phyloP scores from a whole-genome alignment of 2,797 vertebrate species.

The Staurois parvus region DNA sequence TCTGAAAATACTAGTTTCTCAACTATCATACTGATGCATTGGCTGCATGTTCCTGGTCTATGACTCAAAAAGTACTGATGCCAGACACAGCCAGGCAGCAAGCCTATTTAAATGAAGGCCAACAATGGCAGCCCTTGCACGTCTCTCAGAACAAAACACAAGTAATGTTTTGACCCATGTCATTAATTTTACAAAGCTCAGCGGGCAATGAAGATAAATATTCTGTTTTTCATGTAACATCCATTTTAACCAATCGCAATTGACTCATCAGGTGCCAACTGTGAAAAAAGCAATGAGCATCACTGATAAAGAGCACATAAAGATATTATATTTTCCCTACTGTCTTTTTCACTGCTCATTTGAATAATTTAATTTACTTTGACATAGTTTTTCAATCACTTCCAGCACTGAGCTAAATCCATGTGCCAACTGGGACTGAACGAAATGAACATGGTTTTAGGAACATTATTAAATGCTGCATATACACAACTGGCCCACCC shows the following conservation, averaged over 20 bases:
- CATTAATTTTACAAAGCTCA: not conserved
- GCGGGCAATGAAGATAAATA: not conserved
- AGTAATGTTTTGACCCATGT: too few relatives aligned
- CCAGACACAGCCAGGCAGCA: too few relatives aligned
- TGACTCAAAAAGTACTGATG: too few relatives aligned
- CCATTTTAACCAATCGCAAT: not conserved
- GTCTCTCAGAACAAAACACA: too few relatives aligned
- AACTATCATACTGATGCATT: too few relatives aligned
- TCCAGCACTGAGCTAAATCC: not conserved
- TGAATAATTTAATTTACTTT: not conserved
- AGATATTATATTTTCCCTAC: not conserved
- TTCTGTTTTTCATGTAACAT: not conserved
- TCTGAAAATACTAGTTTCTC: too few relatives aligned
- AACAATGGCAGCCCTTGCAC: too few relatives aligned
- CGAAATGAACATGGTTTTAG: not conserved
- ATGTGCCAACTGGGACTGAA: not conserved
- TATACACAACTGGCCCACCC: conserved; percentile 9
- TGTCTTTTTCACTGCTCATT: not conserved
- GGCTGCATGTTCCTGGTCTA: too few relatives aligned
- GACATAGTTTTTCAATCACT: not conserved
- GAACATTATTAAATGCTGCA: not conserved
- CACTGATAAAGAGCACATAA: too few relatives aligned
- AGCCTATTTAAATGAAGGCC: too few relatives aligned
- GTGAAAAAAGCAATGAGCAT: too few relatives aligned
- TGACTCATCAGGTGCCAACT: too few relatives aligned